Percentiles rank a stretch among this genome's conserved stretches.
Conservation (phyloP, 2,888 invertebrate species). For the Cordilura impudica region DNA sequence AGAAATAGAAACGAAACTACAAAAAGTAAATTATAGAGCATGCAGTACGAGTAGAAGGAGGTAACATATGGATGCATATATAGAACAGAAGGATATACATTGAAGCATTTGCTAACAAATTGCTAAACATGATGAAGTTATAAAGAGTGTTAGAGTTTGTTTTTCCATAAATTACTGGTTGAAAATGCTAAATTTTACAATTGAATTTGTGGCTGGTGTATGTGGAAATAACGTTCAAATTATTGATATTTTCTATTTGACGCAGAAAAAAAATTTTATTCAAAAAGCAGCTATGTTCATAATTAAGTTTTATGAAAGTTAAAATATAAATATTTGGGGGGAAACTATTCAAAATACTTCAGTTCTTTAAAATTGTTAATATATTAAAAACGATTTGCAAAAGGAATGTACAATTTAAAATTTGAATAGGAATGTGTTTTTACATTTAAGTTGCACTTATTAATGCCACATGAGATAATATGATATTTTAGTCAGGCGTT, state of each 20-base stretch:
- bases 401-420: neutral
- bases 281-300: slow-evolving; percentile 2
- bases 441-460: no score
- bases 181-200: slow-evolving; percentile 68
- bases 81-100: slow-evolving; percentile 35
- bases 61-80: slow-evolving; percentile 3
- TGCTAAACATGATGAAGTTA: slow-evolving; percentile 36
- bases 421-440: neutral
- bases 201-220: slow-evolving; percentile 71
- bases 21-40: slow-evolving; percentile 55
- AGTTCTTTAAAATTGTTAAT: neutral
- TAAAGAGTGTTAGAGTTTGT: slow-evolving; percentile 22
- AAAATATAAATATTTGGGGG: neutral
- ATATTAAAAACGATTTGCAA: no score
- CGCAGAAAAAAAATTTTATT: neutral
- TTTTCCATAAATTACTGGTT: slow-evolving; percentile 57
- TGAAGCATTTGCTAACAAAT: slow-evolving; percentile 36
- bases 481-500: no score
- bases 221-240: slow-evolving; percentile 40
- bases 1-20: slow-evolving; percentile 46
- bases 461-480: no score
- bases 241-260: slow-evolving; percentile 36
- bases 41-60: slow-evolving; percentile 49
- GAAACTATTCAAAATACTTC: neutral
- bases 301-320: neutral